Conservation (phyloP, 2,797 vertebrate species). For the Poecile montanus region DNA sequence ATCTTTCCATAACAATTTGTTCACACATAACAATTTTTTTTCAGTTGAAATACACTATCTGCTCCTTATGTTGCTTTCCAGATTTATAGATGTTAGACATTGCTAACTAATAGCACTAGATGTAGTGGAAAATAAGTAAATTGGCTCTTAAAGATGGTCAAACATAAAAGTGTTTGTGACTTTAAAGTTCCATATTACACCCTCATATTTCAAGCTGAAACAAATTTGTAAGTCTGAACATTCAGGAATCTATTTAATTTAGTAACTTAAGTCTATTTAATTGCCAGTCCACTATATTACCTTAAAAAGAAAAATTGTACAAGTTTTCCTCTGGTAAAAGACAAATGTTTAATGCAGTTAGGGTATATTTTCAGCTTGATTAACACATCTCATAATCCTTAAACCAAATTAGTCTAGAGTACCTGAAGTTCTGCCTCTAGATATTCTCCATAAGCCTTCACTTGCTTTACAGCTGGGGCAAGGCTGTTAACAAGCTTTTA, state of each 20-base stretch:
- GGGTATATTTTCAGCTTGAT: not conserved
- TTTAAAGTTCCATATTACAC: not conserved
- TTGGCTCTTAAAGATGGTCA: not conserved
- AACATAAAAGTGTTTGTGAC: not conserved
- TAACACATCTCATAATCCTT: not conserved
- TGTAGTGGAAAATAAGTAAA: not conserved
- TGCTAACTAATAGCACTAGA: not conserved
- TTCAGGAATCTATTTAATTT: not conserved
- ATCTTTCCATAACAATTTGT: not conserved
- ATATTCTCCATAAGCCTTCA: not conserved
- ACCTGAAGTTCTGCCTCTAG: not conserved
- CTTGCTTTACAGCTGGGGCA: not conserved
- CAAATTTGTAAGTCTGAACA: not conserved
- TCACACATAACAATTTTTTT: not conserved
- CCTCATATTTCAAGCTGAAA: not conserved
- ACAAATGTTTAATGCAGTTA: not conserved
- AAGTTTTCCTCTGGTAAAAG: not conserved
- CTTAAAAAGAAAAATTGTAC: not conserved
- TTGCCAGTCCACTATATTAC: not conserved
- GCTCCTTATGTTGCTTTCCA: not conserved
- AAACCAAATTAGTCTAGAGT: not conserved
- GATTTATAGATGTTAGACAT: not conserved
- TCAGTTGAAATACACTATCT: not conserved
- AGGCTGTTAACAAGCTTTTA: not conserved
- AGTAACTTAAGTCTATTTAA: not conserved